Base-by-base conservation (phyloP, 2,888 invertebrate species). In the Lamproptera curius region DNA sequence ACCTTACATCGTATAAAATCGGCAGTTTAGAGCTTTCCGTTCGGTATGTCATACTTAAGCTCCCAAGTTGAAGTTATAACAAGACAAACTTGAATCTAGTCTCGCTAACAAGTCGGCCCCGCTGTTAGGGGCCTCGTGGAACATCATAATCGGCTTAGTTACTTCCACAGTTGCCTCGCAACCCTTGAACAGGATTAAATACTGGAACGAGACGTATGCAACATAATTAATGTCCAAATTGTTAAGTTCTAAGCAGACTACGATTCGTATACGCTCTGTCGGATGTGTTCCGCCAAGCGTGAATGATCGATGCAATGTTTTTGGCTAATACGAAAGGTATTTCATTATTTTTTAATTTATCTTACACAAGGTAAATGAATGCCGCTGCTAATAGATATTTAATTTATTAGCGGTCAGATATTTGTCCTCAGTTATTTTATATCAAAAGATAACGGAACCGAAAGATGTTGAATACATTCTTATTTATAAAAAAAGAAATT, bases 141-240 rank as follows among this genome's bases (percentile, higher is more conserved):
- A 72, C 71, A 71, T 69, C 70, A 62, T 76, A 76, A 76, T 73
- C 76, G 72, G 75, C 75, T 76, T 76, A 73, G 71, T 72, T 73
- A 68, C 65, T 64, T 58, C 55, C 54, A 52, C 56, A 57, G 46
- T 50, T 55, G 53, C 58, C 60, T 58, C 59, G 56, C 57, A 57
- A 59, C 69, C 65, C 70, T 70, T 66, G 60, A 60, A 63, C 56
- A 52, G 62, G 65, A 63, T 65, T 67, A 61, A 63, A 63, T 58
- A 57, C 60, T 58, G 57, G 46, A 53, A 53, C 48, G 53, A 51
- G 51, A 56, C 46, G 56, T 52, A 55, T 53, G 51, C 47, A 51
- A 56, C 54, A 60, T 65, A 62, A 65, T 65, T 60, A 62, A 61
- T 54, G 54, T 50, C 47, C 52, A 54, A 60, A 55, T 59, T 42